Evolutionary conservation across 1,140 invertebrate genomes (phyloP), one percentile per base, ranked within the genome.

Genomic region (Drosophila gunungcola): DNA sequence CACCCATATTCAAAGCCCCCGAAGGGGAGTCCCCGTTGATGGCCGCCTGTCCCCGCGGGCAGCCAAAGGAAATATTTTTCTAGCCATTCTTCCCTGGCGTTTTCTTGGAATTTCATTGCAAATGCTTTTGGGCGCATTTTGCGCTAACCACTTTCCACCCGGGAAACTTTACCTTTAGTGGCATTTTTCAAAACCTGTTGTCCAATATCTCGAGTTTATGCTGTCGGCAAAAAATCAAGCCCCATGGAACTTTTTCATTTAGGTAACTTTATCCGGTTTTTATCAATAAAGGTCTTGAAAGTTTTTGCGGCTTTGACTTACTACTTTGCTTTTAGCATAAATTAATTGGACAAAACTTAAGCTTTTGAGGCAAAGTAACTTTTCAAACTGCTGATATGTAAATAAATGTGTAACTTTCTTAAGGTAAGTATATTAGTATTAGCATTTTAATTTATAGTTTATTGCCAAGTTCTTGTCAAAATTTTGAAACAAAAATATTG

Each of bases 261-360:
- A 13, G 46, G 32, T 9, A 68, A 68, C 36, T 70, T 69, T 70
- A 70, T 56, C 4, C 64, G 43, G 46, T 57, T 72, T 69, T 72
- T 70, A 70, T 70, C 65, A 70, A 70, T 70, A 56, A 70, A 57
- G 53, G 67, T n/a, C 51, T 72, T 43, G 34, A 42, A 72, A 70
- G 34, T 72, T 72, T 57, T 13, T 25, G 36, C 29, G 64, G 64
- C 29, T 57, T 49, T 9, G 10, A 27, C n/a, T 4, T 25, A 38
- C 21, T 36, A n/a, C 38, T 29, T 62, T 62, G 13, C 21, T 46
- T 46, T 46, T 46, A 12, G 21, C 41, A 72, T 65, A 72, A 49
- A 72, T 70, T 70, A 70, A 70, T 72, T 29, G 46, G 51, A 21
- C 2, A 29, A 70, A 70, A 54, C 64, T 70, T 56, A n/a, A n/a